A percentile compares a stretch with the other conserved stretches of the same genome.
Conservation (phyloP, 2,888 invertebrate species). For the Octodonta nipae region DNA sequence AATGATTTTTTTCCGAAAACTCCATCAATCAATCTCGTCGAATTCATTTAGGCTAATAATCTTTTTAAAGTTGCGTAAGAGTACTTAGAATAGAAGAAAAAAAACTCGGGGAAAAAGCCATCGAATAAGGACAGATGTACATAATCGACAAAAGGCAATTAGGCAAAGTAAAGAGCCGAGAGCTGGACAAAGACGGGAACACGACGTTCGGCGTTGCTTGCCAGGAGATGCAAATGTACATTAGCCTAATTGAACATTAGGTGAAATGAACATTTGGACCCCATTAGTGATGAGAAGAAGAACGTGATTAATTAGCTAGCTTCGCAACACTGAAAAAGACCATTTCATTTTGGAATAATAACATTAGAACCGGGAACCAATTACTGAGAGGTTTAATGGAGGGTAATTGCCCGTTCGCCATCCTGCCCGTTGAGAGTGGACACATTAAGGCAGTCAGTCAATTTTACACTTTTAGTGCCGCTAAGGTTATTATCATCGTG, state of each 20-base stretch:
- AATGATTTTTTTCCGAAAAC: too few species aligned
- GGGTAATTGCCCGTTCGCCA: neutral
- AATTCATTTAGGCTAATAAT: too few species aligned
- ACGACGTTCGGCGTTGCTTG: too few species aligned
- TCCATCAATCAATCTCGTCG: too few species aligned
- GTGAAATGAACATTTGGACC: slow-evolving; percentile 38
- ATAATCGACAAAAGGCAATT: slow-evolving; percentile 32
- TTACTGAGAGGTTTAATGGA: neutral
- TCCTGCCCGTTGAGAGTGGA: too few species aligned
- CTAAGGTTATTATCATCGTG: too few species aligned
- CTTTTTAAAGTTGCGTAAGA: too few species aligned
- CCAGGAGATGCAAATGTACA: slow-evolving; percentile 38
- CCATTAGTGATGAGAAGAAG: slow-evolving; percentile 35
- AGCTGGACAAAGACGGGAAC: slow-evolving; percentile 31
- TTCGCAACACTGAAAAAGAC: slow-evolving; percentile 25
- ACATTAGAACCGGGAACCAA: slow-evolving; percentile 13
- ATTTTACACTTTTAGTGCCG: too few species aligned
- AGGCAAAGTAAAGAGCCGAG: slow-evolving; percentile 34
- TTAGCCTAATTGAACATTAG: slow-evolving; percentile 41
- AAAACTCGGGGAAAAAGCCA: too few species aligned
- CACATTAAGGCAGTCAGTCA: too few species aligned
- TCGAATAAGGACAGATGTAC: too few species aligned
- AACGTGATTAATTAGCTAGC: slow-evolving; percentile 35
- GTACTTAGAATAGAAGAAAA: too few species aligned
- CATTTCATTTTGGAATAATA: slow-evolving; percentile 26